Evolutionary conservation across 2,113 vertebrate species (phyloP).

Genomic region (Speoplatyrhinus poulsoni): DNA sequence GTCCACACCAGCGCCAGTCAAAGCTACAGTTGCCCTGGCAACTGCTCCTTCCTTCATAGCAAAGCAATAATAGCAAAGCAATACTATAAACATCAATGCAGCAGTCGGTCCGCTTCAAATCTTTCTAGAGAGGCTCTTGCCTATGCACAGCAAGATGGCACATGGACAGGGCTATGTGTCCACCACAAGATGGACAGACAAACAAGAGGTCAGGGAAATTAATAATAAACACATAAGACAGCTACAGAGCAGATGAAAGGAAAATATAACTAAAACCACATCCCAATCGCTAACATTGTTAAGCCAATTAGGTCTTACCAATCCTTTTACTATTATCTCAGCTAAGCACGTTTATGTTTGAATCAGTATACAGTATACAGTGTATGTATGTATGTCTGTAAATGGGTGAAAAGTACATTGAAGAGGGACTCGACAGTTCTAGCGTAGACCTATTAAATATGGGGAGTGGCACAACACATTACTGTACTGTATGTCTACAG

Average conservation of each 20-base stretch:
- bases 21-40: conserved; percentile 74
- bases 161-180: conserved; percentile 51
- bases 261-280: conserved; percentile 29
- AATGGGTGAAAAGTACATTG: conserved; percentile 11
- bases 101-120: conserved; percentile 57
- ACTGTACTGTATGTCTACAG: background rate
- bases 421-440: conserved; percentile 12
- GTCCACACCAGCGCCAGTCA: conserved; percentile 64
- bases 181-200: conserved; percentile 38
- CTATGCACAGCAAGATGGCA: conserved; percentile 54
- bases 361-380: conserved; percentile 36
- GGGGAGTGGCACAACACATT: conserved; percentile 3
- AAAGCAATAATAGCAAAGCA: conserved; percentile 70
- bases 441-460: conserved; percentile 13
- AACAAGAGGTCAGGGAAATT: conserved; percentile 25
- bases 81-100: conserved; percentile 67
- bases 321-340: conserved; percentile 45
- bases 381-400: conserved; percentile 4
- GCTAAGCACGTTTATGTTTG: conserved; percentile 2
- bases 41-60: conserved; percentile 67
- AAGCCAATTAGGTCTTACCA: conserved; percentile 13
- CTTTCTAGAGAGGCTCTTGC: conserved; percentile 50
- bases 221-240: background rate
- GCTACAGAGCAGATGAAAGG: background rate
- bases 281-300: conserved; percentile 16